Evolutionary conservation across 2,888 invertebrate genomes (phyloP).

Genomic region (Drosophila yooni): DNA sequence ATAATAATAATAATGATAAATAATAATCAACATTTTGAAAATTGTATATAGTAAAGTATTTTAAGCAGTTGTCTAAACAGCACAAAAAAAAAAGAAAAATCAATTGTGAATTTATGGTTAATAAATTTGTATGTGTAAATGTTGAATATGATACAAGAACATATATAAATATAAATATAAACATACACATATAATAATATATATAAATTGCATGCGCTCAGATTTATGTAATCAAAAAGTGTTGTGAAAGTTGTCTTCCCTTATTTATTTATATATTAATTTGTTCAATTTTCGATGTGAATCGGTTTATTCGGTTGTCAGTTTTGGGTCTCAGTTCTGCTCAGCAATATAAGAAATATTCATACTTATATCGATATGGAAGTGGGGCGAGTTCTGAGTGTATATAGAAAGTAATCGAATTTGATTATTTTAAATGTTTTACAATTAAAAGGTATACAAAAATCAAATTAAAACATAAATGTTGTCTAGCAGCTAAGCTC

Average conservation of each 20-base stretch:
- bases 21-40: slow-evolving; percentile 35
- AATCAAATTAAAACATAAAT: slow-evolving; percentile 36
- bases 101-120: slow-evolving; percentile 59
- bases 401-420: slow-evolving; percentile 51
- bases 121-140: slow-evolving; percentile 63
- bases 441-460: slow-evolving; percentile 17
- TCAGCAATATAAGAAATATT: slow-evolving; percentile 19
- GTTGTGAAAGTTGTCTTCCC: slow-evolving; percentile 81
- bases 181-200: slow-evolving; percentile 18
- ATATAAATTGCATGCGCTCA: slow-evolving; percentile 56
- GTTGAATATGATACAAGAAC: slow-evolving; percentile 34
- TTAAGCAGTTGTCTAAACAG: slow-evolving; percentile 38
- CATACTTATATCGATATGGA: slow-evolving; percentile 15
- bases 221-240: slow-evolving; percentile 74
- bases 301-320: slow-evolving; percentile 1
- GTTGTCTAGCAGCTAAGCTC: slow-evolving; percentile 55
- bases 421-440: slow-evolving; percentile 31
- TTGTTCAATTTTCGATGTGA: slow-evolving; percentile 30
- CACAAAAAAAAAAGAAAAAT: slow-evolving; percentile 20
- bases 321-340: slow-evolving; percentile 36
- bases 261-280: slow-evolving; percentile 55
- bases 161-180: slow-evolving; percentile 12
- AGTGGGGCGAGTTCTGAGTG: slow-evolving; percentile 28
- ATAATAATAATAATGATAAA: not conserved
- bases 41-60: slow-evolving; percentile 44